Conservation (phyloP, 2,888 invertebrate species). For the Spisula solida region DNA sequence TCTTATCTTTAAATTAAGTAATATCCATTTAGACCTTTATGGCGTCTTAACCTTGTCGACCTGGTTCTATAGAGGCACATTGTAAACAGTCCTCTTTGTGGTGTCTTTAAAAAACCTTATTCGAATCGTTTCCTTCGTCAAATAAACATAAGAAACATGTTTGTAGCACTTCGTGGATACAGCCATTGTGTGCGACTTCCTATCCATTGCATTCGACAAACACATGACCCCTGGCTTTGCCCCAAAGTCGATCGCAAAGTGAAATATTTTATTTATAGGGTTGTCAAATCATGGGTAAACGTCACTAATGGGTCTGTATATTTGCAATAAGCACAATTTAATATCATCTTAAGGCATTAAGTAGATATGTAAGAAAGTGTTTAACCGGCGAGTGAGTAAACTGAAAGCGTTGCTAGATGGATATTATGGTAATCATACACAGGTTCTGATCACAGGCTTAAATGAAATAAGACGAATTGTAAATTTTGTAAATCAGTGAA, state of each 20-base stretch:
- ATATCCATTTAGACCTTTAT: too few species aligned
- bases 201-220: not conserved
- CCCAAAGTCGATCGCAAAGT: not conserved
- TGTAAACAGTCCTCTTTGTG: not conserved
- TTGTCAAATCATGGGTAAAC: not conserved
- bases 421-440: not conserved
- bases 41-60: too few species aligned
- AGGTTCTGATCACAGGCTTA: not conserved
- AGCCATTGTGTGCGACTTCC: not conserved
- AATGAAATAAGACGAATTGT: not conserved
- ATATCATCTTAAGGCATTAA: not conserved
- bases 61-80: too few species aligned
- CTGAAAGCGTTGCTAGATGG: not conserved
- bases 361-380: not conserved
- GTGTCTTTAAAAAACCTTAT: not conserved
- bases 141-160: slow-evolving; percentile 5
- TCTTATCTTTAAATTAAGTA: too few species aligned
- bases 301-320: not conserved
- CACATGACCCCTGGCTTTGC: slow-evolving; percentile 15
- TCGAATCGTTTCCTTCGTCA: not conserved
- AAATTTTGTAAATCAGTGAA: slow-evolving; percentile 1
- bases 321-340: slow-evolving; percentile 21
- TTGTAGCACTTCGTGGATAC: not conserved
- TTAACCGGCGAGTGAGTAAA: not conserved
- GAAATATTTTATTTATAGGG: not conserved